A percentile compares a stretch with the other conserved stretches of the same genome.
These are phyloP conservation scores for Miltochrista miniata DNA, from an alignment of 2,888 invertebrate species.

Conservation along the genomic window DNA sequence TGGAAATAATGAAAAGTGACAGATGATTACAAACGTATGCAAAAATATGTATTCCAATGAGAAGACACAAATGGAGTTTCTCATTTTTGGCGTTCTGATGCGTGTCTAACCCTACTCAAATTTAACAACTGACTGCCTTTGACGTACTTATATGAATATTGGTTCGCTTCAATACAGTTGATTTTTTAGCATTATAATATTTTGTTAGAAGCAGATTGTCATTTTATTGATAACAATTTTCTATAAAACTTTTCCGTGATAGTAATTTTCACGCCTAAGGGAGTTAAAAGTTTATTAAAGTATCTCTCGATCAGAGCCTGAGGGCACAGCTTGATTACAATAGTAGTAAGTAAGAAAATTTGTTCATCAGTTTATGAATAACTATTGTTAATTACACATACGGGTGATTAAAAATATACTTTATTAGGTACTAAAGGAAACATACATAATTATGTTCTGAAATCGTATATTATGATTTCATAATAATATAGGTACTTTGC, in stretches of 20 bases:
- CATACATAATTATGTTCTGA: background rate
- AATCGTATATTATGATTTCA: background rate
- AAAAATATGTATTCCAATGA: slow-evolving; percentile 39
- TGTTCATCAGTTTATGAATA: too few relatives aligned
- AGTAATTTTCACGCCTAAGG: too few relatives aligned
- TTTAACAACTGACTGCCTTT: slow-evolving; percentile 49
- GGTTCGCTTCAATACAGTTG: slow-evolving; percentile 19
- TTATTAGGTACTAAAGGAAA: too few relatives aligned
- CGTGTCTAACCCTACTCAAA: slow-evolving; percentile 61
- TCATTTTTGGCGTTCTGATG: slow-evolving; percentile 49
- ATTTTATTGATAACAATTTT: too few relatives aligned
- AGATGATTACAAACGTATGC: slow-evolving; percentile 18
- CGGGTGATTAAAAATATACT: too few relatives aligned
- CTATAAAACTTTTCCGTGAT: too few relatives aligned
- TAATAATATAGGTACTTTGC: too few relatives aligned
- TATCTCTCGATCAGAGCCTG: too few relatives aligned
- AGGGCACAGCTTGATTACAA: too few relatives aligned
- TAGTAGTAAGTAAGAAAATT: too few relatives aligned
- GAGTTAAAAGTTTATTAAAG: too few relatives aligned
- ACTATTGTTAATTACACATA: background rate
- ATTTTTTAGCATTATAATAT: slow-evolving; percentile 4
- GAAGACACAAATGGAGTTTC: slow-evolving; percentile 35
- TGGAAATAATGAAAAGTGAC: slow-evolving; percentile 16
- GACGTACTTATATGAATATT: slow-evolving; percentile 40
- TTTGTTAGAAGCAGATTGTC: too few relatives aligned